Evolutionary conservation across 1,140 invertebrate species (phyloP).

Genomic region (Bombus sylvicola): DNA sequence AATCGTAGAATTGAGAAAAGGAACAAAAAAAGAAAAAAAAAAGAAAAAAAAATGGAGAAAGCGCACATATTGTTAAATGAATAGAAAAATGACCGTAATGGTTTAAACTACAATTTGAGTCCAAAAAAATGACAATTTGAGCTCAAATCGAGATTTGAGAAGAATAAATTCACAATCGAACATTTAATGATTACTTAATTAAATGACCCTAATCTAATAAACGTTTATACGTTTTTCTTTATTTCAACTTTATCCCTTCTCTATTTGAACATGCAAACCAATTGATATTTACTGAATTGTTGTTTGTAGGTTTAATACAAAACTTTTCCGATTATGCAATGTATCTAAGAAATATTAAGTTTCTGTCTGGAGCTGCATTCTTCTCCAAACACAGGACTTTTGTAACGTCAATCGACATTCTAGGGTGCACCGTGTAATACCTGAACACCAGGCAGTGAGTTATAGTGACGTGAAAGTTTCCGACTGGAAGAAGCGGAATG

Average conservation of each 20-base stretch:
- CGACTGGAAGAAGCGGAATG: constrained; percentile 66
- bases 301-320: not conserved
- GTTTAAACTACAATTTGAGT: not conserved
- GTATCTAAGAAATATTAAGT: constrained; percentile 18
- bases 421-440: constrained; percentile 60
- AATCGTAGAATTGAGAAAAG: not conserved
- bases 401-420: constrained; percentile 59
- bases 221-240: not conserved
- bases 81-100: too few species aligned
- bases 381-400: constrained; percentile 30
- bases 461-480: constrained; percentile 66
- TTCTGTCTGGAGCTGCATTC: constrained; percentile 12
- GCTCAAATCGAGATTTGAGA: not conserved
- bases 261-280: not conserved
- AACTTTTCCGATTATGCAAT: not conserved
- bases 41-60: not conserved
- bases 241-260: not conserved
- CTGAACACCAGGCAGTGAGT: constrained; percentile 52
- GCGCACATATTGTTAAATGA: too few species aligned
- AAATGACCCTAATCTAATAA: not conserved
- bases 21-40: too few species aligned
- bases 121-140: not conserved
- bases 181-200: not conserved
- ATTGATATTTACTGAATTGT: not conserved
- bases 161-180: not conserved